A percentile compares a stretch with the other conserved stretches of the same genome.
Conservation (phyloP, 1,140 invertebrate genomes). For the Atta texana region DNA sequence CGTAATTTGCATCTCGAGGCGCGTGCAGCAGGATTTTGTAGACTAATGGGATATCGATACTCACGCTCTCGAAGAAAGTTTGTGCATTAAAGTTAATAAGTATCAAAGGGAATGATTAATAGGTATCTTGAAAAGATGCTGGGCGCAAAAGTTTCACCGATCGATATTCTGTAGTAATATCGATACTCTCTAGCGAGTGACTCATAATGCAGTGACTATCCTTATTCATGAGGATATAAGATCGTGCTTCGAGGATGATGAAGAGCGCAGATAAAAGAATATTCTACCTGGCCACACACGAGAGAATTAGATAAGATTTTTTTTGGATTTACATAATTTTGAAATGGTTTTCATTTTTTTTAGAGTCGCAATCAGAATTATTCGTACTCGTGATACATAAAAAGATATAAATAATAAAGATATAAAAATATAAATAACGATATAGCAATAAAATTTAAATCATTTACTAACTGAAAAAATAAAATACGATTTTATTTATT, state of each 20-base stretch:
- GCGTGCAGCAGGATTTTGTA: neutral
- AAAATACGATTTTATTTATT: neutral
- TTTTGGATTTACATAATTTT: neutral
- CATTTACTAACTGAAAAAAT: neutral
- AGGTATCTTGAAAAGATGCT: constrained; percentile 5
- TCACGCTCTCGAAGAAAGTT: constrained; percentile 2
- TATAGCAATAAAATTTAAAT: constrained; percentile 2
- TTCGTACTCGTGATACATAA: too few species aligned
- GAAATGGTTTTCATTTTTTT: constrained; percentile 15
- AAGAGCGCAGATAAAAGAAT: constrained; percentile 17
- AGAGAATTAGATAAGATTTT: neutral
- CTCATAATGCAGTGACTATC: constrained; percentile 36
- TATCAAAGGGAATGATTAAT: constrained; percentile 38
- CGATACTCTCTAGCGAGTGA: constrained; percentile 19
- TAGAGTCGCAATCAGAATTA: neutral
- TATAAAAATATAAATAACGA: neutral
- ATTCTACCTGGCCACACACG: neutral
- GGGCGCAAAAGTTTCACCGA: constrained; percentile 31
- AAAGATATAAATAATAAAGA: neutral
- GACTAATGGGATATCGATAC: constrained; percentile 41
- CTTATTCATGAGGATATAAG: constrained; percentile 42
- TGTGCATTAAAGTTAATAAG: constrained; percentile 22
- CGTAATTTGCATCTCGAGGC: constrained; percentile 42
- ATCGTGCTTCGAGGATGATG: constrained; percentile 20
- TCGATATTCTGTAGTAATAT: constrained; percentile 42